A percentile compares a stretch with the other conserved stretches of the same genome.
Evolutionary conservation across 2,888 invertebrate genomes (phyloP).

Genomic region (Acanthacorydalis orientalis): DNA sequence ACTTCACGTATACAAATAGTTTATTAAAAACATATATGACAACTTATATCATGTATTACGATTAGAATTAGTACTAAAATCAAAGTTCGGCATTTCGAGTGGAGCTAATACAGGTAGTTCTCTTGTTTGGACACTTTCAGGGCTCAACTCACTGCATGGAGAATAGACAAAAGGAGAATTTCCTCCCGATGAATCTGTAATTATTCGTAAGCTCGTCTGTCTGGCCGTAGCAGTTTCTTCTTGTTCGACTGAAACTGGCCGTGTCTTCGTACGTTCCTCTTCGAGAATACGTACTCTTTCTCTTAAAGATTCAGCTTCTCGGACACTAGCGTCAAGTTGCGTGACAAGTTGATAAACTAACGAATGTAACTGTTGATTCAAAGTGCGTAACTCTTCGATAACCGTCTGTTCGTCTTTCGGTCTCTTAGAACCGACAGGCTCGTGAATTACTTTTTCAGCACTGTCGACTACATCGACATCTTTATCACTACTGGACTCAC

Average conservation of each 20-base stretch:
- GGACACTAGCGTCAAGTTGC: conserved; percentile 47
- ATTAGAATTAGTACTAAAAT: conserved; percentile 17
- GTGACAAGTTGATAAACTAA: conserved; percentile 39
- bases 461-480: conserved; percentile 13
- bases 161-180: conserved; percentile 27
- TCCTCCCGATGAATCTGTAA: conserved; percentile 24
- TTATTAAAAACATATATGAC: too few relatives aligned
- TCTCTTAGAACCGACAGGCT: conserved; percentile 29
- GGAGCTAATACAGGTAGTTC: conserved; percentile 34
- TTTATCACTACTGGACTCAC: neutral
- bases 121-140: conserved; percentile 19
- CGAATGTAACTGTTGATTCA: conserved; percentile 43
- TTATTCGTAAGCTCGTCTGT: conserved; percentile 19
- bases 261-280: conserved; percentile 21
- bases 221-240: conserved; percentile 14
- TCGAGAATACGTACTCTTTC: conserved; percentile 38
- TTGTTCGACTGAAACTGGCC: neutral
- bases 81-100: conserved; percentile 43
- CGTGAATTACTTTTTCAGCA: conserved; percentile 5
- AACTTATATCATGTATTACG: too few relatives aligned
- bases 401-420: conserved; percentile 44
- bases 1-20: too few relatives aligned
- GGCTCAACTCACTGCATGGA: conserved; percentile 24
- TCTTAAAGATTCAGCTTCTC: conserved; percentile 40
- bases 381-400: conserved; percentile 47